phyloP scores from a whole-genome alignment of 2,797 vertebrate species.

The Cuniculus paca region DNA sequence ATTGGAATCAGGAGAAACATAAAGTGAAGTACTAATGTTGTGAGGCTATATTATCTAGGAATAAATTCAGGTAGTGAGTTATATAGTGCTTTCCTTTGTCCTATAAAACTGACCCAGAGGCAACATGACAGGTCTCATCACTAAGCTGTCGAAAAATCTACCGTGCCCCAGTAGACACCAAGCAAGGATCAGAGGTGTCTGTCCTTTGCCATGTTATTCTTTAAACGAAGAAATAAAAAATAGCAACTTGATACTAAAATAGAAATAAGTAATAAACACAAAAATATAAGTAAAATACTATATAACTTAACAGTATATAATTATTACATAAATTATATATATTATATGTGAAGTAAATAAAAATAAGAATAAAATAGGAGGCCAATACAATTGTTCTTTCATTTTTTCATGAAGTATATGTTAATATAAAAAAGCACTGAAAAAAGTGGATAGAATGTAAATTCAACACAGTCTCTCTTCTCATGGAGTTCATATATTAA shows the following conservation, averaged over 20 bases:
- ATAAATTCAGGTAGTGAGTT: background rate
- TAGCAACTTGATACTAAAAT: background rate
- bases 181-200: background rate
- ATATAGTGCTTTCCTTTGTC: background rate
- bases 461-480: background rate
- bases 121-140: background rate
- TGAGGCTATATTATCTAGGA: background rate
- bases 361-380: background rate
- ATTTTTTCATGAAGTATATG: background rate
- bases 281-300: background rate
- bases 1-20: background rate
- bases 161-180: background rate
- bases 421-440: background rate
- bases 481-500: background rate
- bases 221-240: constrained; percentile 25
- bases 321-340: background rate
- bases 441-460: background rate
- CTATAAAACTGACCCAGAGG: background rate
- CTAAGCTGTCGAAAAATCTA: background rate
- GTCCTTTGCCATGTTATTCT: background rate
- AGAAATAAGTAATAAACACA: background rate
- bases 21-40: background rate
- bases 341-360: background rate
- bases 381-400: background rate
- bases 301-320: background rate